Base-by-base conservation (phyloP, 2,888 invertebrate species). In the Caradrina clavipalpis region DNA sequence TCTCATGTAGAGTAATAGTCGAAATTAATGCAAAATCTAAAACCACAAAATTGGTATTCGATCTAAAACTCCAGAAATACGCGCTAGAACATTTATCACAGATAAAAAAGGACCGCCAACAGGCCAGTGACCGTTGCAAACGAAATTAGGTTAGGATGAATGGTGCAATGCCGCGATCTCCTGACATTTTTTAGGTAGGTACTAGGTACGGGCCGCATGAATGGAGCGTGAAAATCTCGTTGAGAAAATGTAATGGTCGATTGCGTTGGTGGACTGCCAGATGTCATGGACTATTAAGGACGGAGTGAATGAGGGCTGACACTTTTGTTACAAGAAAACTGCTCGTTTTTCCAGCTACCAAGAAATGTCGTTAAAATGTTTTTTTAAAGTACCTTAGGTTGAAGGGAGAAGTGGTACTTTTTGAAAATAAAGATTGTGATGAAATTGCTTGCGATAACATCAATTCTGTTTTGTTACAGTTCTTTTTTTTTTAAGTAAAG, bases 81-180 rank as follows among this genome's bases (percentile, higher is more conserved):
- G 71, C 55, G 54, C 57, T 62, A 58, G 56, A 60, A 63, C 54
- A 54, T 58, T 45, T 54, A 56, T 15, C 63, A 54, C 54, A 60
- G 50, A 64, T 61, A 71, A 73, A 65, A 75, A 73, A 76, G 22
- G 47, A 66, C 10, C 58, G 49, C 50, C 58, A 63, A 76, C 57
- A 70, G 75, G 78, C 69, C 81, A 74, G 75, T 72, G 78, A 83
- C 84, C 82, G 82, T 81, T 76, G 78, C 80, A 69, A 83, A 82
- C 71, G 69, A 81, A 88, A 87, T 85, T 84, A 84, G 85, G 86
- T 87, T 87, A 86, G 83, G 83, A 82, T 86, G 85, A 86, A 86
- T 87, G 82, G 76, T 67, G 79, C 79, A 74, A 78, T 75, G 80
- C 76, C 70, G 77, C 61, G 78, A 66, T 82, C 78, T 76, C 78